Conservation (phyloP, 2,113 vertebrate genomes). For the Eonycteris spelaea region DNA sequence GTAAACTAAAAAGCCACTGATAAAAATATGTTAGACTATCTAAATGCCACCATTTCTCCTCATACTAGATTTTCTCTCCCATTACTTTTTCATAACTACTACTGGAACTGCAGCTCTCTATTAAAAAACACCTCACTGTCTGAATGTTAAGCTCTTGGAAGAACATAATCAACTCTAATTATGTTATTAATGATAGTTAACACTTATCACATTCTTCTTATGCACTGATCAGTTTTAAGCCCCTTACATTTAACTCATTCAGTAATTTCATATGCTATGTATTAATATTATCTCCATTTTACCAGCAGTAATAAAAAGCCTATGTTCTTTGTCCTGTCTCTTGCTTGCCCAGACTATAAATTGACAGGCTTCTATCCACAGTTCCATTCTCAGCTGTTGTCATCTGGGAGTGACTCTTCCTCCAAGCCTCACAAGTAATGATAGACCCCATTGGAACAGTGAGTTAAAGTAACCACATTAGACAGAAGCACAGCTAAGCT, state of each 20-base stretch:
- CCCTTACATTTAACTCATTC: not conserved
- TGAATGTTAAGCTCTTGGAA: not conserved
- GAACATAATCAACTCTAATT: not conserved
- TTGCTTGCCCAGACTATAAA: not conserved
- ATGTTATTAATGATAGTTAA: not conserved
- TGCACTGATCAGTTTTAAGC: not conserved
- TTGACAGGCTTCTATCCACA: not conserved
- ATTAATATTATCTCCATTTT: not conserved
- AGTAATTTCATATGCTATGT: not conserved
- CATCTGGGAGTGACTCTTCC: not conserved
- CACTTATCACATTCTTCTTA: not conserved
- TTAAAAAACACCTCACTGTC: not conserved
- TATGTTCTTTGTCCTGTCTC: not conserved
- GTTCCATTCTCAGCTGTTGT: not conserved
- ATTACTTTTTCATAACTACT: slow-evolving; percentile 3
- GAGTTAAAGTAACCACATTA: not conserved
- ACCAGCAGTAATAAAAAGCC: not conserved
- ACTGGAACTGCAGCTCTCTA: not conserved
- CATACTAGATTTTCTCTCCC: not conserved
- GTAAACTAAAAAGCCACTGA: not conserved
- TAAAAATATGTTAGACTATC: not conserved
- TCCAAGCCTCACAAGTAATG: not conserved
- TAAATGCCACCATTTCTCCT: not conserved
- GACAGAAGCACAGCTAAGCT: not conserved
- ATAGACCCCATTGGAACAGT: not conserved